Conservation (phyloP, 2,888 invertebrate species). For the Perizoma flavofasciatum region DNA sequence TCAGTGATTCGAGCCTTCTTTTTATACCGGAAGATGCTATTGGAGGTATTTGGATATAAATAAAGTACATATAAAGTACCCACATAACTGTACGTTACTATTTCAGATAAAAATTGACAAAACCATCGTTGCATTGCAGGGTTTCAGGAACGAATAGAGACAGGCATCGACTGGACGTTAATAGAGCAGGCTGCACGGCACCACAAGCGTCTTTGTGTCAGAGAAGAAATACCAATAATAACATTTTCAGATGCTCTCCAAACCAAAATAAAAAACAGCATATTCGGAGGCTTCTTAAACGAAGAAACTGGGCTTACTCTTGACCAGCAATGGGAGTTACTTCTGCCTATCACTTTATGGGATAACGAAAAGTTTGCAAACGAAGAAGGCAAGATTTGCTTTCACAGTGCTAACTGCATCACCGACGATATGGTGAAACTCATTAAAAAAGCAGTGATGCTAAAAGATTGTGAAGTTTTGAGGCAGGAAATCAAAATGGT, state of each 20-base stretch:
- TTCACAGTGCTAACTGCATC: constrained; percentile 57
- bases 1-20: constrained; percentile 67
- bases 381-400: constrained; percentile 67
- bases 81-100: not conserved
- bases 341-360: constrained; percentile 64
- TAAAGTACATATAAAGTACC: not conserved
- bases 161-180: constrained; percentile 66
- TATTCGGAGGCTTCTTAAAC: constrained; percentile 60
- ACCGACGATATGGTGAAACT: constrained; percentile 61
- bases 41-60: constrained; percentile 47
- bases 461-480: constrained; percentile 53
- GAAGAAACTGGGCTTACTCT: constrained; percentile 56
- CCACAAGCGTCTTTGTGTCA: constrained; percentile 55
- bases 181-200: constrained; percentile 54
- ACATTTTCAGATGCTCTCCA: constrained; percentile 62
- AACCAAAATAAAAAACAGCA: constrained; percentile 63
- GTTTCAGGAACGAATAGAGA: constrained; percentile 66
- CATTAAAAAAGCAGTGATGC: constrained; percentile 57
- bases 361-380: constrained; percentile 66
- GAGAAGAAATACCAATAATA: constrained; percentile 44
- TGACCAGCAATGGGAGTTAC: constrained; percentile 64
- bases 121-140: constrained; percentile 45
- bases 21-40: constrained; percentile 59
- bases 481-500: constrained; percentile 55
- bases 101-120: not conserved